Evolutionary conservation across 2,888 invertebrate genomes (phyloP), one percentile per base, ranked within the genome.

Genomic region (Andricus quercusramuli): DNA sequence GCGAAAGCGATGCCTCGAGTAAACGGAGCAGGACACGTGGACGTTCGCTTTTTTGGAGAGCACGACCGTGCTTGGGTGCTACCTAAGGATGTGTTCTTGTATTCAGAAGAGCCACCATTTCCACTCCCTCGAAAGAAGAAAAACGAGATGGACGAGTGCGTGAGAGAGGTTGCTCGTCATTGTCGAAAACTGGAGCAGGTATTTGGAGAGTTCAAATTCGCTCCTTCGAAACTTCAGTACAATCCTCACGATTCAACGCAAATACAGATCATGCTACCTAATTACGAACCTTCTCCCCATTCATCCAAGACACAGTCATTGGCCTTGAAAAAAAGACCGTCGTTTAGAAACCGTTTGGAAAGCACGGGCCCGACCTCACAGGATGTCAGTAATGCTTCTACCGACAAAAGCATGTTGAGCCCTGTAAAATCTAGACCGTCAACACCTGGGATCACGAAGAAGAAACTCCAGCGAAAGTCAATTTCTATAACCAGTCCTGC

Each of bases 31-130:
- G 95, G 96, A 0, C 93, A 95, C 87, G 97, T 98, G 0, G 98
- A 99, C 93, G 98, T 98, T 3, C 94, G 98, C 2, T 99, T 99
- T 93, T 99, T 99, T 93, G 99, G 99, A 0, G 97, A 97, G 25
- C 98, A 99, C 93, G 98, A 99, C 93, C 94, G 98, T 79, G 98
- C 98, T 9, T 98, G 98, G 97, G 97, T 98, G 20, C 96, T 97
- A 0, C 94, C 96, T 0, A 96, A 96, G 85, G 97, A 98, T 91
- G 97, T 98, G 89, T 98, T 95, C 91, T 94, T 98, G 5, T 97
- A 96, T 91, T 97, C 97, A 0, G 95, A 96, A 88, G 96, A 93
- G 0, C 92, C 92, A 0, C 92, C 92, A 3, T 88, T 88, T 3
- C 88, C 89, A 0, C 82, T 90, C 4, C 90, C 92, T 0, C 90